A percentile compares a stretch with the other conserved stretches of the same genome.
These are phyloP conservation scores for Burhinus oedicnemus DNA, from an alignment of 2,113 vertebrate species.

Conservation along the genomic window DNA sequence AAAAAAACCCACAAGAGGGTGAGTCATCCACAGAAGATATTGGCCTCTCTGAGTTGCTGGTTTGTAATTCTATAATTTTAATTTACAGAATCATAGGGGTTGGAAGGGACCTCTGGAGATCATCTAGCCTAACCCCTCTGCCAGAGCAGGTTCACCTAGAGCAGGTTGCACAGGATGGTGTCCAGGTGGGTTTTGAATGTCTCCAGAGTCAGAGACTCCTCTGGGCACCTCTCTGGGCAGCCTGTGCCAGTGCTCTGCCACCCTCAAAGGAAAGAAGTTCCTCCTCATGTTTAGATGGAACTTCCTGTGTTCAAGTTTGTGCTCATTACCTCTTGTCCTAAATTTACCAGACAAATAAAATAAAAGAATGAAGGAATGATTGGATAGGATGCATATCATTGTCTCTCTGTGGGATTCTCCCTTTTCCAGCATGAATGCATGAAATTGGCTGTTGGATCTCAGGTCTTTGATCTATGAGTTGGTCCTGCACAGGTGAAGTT, in stretches of 20 bases:
- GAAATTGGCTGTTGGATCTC: neutral
- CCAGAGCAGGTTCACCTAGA: too few species aligned
- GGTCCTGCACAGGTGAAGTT: neutral
- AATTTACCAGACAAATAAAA: neutral
- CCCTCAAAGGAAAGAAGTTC: too few species aligned
- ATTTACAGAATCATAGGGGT: neutral
- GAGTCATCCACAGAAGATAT: slow-evolving; percentile 9
- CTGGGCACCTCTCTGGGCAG: too few species aligned
- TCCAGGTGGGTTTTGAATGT: too few species aligned
- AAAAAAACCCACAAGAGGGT: neutral
- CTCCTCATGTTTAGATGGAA: too few species aligned
- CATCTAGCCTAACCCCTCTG: too few species aligned
- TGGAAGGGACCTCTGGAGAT: too few species aligned
- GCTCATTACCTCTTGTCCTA: too few species aligned
- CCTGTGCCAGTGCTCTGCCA: too few species aligned
- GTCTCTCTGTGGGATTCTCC: neutral
- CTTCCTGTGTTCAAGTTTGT: too few species aligned
- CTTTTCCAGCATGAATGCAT: neutral
- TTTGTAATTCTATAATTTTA: slow-evolving; percentile 12
- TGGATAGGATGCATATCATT: neutral
- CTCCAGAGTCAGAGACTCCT: too few species aligned
- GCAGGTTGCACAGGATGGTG: too few species aligned
- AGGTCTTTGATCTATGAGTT: neutral
- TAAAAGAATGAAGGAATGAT: neutral
- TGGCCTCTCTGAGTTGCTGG: neutral